Conservation (phyloP, 2,888 invertebrate genomes). For the Scotopteryx bipunctaria region DNA sequence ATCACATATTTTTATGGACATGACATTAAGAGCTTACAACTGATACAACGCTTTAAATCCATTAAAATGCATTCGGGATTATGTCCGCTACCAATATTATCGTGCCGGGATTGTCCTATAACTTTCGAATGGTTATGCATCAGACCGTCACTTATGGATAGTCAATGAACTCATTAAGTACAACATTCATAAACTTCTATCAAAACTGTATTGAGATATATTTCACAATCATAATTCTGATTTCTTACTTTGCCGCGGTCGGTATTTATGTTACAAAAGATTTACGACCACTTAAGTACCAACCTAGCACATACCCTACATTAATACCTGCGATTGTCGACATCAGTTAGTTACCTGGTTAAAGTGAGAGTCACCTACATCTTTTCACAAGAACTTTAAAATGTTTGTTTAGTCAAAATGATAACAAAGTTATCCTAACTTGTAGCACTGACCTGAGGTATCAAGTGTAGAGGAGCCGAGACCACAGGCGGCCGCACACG, state of each 20-base stretch:
- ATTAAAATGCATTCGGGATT: conserved; percentile 71
- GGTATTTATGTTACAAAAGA: no score
- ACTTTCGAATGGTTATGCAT: conserved; percentile 54
- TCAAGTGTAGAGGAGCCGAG: conserved; percentile 62
- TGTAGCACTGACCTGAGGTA: conserved; percentile 61
- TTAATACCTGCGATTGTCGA: no score
- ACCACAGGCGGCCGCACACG: conserved; percentile 62
- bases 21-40: conserved; percentile 65
- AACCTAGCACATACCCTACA: no score
- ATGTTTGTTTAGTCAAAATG: no score
- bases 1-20: conserved; percentile 57
- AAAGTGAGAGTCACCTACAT: no score
- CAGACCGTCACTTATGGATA: conserved; percentile 50
- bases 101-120: conserved; percentile 56
- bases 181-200: conserved; percentile 42
- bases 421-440: no score
- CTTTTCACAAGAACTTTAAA: no score
- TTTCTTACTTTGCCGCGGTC: not conserved
- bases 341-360: no score
- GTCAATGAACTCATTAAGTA: conserved; percentile 29
- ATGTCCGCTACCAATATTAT: conserved; percentile 61
- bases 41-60: conserved; percentile 62
- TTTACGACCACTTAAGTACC: not conserved
- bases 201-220: not conserved
- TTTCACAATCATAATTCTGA: not conserved